Evolutionary conservation across 2,797 vertebrate genomes (phyloP).

Genomic region (Varecia variegata): DNA sequence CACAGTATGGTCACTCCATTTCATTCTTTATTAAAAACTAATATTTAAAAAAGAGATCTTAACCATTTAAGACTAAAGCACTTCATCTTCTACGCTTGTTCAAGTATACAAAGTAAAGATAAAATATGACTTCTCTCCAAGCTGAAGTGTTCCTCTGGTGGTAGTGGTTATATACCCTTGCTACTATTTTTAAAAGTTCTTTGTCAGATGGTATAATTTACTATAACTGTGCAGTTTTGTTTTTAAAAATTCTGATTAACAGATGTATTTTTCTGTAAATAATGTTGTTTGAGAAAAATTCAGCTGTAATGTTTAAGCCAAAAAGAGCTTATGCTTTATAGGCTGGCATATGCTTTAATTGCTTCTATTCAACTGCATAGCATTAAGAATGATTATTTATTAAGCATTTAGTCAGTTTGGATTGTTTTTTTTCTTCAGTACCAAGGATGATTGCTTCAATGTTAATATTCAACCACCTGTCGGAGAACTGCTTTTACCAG

Average conservation of each 20-base stretch:
- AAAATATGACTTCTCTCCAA: not conserved
- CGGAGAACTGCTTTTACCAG: conserved; percentile 94
- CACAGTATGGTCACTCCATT: not conserved
- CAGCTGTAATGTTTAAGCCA: conserved; percentile 18
- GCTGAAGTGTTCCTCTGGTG: not conserved
- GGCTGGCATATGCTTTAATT: conserved; percentile 15
- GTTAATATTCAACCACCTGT: conserved; percentile 94
- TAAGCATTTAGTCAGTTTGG: conserved; percentile 56
- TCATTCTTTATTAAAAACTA: conserved; percentile 17
- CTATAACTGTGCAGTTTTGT: conserved; percentile 3
- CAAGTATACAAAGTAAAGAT: not conserved
- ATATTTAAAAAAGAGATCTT: not conserved
- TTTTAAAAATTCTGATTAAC: not conserved
- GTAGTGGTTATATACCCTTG: not conserved
- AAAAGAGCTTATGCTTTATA: not conserved
- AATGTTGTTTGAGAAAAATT: not conserved
- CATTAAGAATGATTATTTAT: conserved; percentile 15
- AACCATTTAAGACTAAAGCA: not conserved
- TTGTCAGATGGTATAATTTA: not conserved
- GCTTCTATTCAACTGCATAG: not conserved
- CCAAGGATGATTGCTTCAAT: conserved; percentile 92
- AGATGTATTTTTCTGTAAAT: conserved; percentile 32
- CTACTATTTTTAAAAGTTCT: not conserved
- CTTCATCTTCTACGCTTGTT: not conserved
- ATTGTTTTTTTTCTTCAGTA: conserved; percentile 85